Evolutionary conservation across 2,797 vertebrate genomes (phyloP).

Genomic region (Limnodromus scolopaceus): DNA sequence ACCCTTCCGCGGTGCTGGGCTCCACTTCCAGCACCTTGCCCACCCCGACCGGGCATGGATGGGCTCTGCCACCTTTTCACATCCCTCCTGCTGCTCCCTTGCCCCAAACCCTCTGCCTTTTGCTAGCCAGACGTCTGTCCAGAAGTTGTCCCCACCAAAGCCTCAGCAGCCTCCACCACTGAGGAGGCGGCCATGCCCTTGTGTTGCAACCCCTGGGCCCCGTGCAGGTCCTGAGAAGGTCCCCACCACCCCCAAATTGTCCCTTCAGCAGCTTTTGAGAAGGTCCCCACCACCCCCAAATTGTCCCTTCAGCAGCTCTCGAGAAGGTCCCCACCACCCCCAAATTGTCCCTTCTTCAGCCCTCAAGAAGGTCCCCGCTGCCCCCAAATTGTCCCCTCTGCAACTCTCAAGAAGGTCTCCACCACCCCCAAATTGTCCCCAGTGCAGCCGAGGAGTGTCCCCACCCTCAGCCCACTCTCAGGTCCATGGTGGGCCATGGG

Average conservation of each 20-base stretch:
- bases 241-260: neutral
- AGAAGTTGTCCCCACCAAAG: neutral
- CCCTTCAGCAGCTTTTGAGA: neutral
- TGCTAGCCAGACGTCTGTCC: rapidly evolving
- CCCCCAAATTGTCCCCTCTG: neutral
- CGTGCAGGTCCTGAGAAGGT: neutral
- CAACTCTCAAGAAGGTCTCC: neutral
- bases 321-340: neutral
- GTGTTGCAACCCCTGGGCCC: rapidly evolving
- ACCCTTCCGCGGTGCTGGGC: rapidly evolving
- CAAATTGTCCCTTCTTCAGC: neutral
- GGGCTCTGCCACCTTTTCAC: neutral
- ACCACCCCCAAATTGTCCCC: neutral
- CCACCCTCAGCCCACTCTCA: neutral
- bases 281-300: neutral
- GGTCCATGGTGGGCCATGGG: rapidly evolving
- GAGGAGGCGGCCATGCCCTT: neutral
- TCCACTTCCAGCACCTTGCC: neutral
- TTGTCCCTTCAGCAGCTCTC: neutral
- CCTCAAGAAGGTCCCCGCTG: neutral
- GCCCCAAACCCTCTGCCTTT: rapidly evolving
- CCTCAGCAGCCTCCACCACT: neutral
- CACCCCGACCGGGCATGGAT: neutral
- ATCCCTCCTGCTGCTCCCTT: neutral
- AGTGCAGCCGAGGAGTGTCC: neutral